Evolutionary conservation across 2,888 invertebrate genomes (phyloP).

Genomic region (Boloria selene): DNA sequence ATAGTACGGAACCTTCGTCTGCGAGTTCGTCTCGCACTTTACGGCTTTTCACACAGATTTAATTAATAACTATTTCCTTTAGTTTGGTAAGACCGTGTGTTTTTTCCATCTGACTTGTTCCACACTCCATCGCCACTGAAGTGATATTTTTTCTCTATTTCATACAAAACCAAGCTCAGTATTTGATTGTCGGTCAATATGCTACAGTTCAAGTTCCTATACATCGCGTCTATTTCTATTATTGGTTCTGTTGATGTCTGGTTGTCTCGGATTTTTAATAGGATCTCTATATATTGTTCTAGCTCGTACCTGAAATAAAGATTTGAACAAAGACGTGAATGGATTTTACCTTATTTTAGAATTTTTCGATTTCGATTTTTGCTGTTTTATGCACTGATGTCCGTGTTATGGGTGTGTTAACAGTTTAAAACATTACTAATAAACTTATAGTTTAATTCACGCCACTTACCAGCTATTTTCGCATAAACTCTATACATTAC

Average conservation of each 20-base stretch:
- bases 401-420: too few relatives aligned
- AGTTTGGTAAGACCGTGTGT: conserved; percentile 34
- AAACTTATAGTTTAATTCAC: too few relatives aligned
- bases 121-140: conserved; percentile 90
- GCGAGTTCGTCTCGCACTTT: too few relatives aligned
- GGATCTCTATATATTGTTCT: conserved; percentile 52
- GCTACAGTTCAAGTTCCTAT: conserved; percentile 51
- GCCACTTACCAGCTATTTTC: too few relatives aligned
- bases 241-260: conserved; percentile 22
- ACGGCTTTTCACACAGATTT: neutral
- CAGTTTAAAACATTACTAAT: too few relatives aligned
- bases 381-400: too few relatives aligned
- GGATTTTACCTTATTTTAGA: too few relatives aligned
- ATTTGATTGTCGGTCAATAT: conserved; percentile 75
- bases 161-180: conserved; percentile 86
- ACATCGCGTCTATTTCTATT: conserved; percentile 49
- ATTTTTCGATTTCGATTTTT: too few relatives aligned
- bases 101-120: conserved; percentile 59
- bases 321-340: too few relatives aligned
- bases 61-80: conserved; percentile 1
- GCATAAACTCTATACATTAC: too few relatives aligned
- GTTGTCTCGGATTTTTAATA: conserved; percentile 50
- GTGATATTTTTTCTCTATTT: conserved; percentile 87
- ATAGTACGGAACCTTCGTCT: too few relatives aligned
- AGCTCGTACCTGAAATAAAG: conserved; percentile 56